phyloP scores from a whole-genome alignment of 2,888 invertebrate species.

The Himalopsyche tibetana region DNA sequence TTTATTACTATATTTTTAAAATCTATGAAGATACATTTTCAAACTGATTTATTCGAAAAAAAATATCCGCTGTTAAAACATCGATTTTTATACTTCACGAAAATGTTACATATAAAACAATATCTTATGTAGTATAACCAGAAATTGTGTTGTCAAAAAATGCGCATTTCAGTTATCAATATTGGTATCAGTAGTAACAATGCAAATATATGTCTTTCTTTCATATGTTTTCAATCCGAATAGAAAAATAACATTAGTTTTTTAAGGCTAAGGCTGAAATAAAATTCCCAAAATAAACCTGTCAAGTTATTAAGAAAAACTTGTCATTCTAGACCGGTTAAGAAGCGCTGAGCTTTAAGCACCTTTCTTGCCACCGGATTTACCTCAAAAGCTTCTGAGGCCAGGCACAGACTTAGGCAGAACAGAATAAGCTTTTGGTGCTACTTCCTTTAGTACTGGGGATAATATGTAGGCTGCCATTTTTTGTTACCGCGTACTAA shows the following conservation, averaged over 20 bases:
- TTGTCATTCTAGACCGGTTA: conserved; percentile 19
- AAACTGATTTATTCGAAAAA: too few species aligned
- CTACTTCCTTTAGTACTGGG: neutral
- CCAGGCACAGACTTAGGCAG: conserved; percentile 3
- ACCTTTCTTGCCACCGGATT: conserved; percentile 15
- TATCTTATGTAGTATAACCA: too few species aligned
- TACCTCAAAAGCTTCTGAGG: conserved; percentile 19
- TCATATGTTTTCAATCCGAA: too few species aligned
- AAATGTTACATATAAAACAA: too few species aligned
- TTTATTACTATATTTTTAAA: too few species aligned
- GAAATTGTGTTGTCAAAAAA: too few species aligned
- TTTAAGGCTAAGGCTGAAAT: neutral
- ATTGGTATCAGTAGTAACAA: too few species aligned
- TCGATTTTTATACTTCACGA: too few species aligned
- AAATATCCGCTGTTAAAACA: too few species aligned
- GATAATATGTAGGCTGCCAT: conserved; percentile 3
- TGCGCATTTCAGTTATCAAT: too few species aligned
- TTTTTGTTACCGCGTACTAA: conserved; percentile 7
- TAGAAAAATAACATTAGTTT: neutral
- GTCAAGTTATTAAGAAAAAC: conserved; percentile 28
- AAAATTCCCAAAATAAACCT: neutral
- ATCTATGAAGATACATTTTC: too few species aligned
- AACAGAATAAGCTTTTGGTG: conserved; percentile 23
- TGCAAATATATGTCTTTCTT: too few species aligned
- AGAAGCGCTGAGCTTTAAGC: conserved; percentile 30